Evolutionary conservation across 2,888 invertebrate genomes (phyloP), one percentile per base, ranked within the genome.

Genomic region (Calameuta idolon): DNA sequence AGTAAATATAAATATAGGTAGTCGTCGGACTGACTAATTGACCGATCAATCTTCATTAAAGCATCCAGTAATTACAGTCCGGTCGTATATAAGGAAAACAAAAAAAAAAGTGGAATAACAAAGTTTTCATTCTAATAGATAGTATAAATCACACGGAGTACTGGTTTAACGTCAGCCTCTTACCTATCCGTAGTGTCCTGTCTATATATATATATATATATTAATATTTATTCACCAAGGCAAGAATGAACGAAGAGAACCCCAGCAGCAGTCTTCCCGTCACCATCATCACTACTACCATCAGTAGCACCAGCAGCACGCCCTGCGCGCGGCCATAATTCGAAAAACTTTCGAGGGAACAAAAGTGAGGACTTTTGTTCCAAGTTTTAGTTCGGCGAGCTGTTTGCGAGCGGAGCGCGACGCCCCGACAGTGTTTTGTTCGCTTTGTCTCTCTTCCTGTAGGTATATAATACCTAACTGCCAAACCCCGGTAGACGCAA

Each of bases 311-410:
- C 40, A 40, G 5, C 40, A 40, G 40, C 15, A 74, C 74, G 69
- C 75, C 75, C 75, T 81, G 81, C 40, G 37, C 83, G 79, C 84
- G 87, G 87, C 87, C 87, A 90, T 90, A 90, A 90, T 89, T 90
- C 86, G 90, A 90, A 90, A 90, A 90, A 90, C 90, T 90, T 90
- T 90, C 83, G 85, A 80, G 83, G 82, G 89, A 89, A 90, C 90
- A 90, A 90, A 90, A 90, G 90, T 90, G 85, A 87, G 87, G 87
- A 90, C 90, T 90, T 90, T 90, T 90, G 89, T 90, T 90, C 90
- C 89, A 90, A 90, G 89, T 90, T 90, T 87, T 87, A 89, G 88
- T 87, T 86, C 86, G 81, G 82, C 81, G 85, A 83, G 84, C 87
- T 88, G 89, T 89, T 89, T 88, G 89, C 88, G 82, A 83, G 82